These are phyloP conservation scores for Drosophila imparisetae DNA, from an alignment of 2,888 invertebrate species.

Conservation along the genomic window DNA sequence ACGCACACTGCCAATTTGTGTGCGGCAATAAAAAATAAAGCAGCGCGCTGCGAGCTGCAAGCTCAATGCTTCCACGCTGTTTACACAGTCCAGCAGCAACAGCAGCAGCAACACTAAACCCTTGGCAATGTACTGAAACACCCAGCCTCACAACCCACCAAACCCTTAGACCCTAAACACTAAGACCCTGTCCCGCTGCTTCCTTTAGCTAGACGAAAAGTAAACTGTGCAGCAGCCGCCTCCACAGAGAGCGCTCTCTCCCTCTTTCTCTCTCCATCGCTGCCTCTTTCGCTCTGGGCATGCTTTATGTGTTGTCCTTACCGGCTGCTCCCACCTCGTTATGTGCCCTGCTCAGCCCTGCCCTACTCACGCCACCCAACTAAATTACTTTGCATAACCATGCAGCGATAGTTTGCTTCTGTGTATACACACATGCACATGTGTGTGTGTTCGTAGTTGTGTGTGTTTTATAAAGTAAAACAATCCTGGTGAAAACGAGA, in stretches of 20 bases:
- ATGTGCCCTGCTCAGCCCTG: constrained; percentile 21
- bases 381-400: constrained; percentile 80
- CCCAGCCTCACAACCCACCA: not conserved
- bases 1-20: constrained; percentile 80
- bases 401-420: constrained; percentile 70
- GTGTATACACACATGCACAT: constrained; percentile 14
- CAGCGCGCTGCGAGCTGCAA: constrained; percentile 42
- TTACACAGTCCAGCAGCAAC: constrained; percentile 65
- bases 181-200: constrained; percentile 39
- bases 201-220: constrained; percentile 61
- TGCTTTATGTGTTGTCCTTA: constrained; percentile 78
- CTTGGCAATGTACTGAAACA: not conserved
- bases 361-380: constrained; percentile 52
- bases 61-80: constrained; percentile 60
- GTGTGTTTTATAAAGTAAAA: constrained; percentile 78
- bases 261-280: not conserved
- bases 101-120: constrained; percentile 16
- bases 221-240: constrained; percentile 60
- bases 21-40: constrained; percentile 66
- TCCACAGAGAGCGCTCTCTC: constrained; percentile 18
- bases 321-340: constrained; percentile 51
- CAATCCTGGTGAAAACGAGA: constrained; percentile 81
- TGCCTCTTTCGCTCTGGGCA: constrained; percentile 19
- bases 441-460: constrained; percentile 30
- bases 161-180: constrained; percentile 38